These are phyloP conservation scores for Lepidurus packardi DNA, from an alignment of 1,140 invertebrate genomes.

Conservation along the genomic window DNA sequence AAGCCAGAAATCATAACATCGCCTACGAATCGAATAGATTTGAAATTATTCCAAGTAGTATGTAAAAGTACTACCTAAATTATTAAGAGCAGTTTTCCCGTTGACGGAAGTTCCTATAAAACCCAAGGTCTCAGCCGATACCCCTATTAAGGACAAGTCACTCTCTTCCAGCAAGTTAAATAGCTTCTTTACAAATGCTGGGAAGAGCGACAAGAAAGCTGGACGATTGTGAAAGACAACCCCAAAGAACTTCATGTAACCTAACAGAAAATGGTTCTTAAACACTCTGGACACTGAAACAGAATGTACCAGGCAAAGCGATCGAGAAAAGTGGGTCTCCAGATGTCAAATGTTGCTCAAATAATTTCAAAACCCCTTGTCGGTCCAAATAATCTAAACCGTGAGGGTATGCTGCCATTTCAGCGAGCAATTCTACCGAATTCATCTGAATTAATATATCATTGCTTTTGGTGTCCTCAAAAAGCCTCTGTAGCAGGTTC, in stretches of 20 bases:
- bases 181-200: not conserved
- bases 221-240: constrained; percentile 32
- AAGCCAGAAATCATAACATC: constrained; percentile 31
- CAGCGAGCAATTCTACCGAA: constrained; percentile 38
- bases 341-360: constrained; percentile 32
- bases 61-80: not conserved
- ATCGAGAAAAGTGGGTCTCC: constrained; percentile 34
- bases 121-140: constrained; percentile 36
- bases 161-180: constrained; percentile 26
- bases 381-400: constrained; percentile 34
- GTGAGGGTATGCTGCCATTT: constrained; percentile 34
- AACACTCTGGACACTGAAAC: constrained; percentile 34
- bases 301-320: constrained; percentile 36
- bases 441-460: constrained; percentile 36
- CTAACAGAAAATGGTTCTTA: not conserved
- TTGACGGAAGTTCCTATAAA: constrained; percentile 36
- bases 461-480: constrained; percentile 2
- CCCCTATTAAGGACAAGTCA: constrained; percentile 28
- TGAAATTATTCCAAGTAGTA: not conserved
- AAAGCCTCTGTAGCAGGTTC: not conserved
- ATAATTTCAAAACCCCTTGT: constrained; percentile 32
- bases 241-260: constrained; percentile 19
- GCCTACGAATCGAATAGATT: not conserved
- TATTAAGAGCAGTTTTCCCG: constrained; percentile 35
- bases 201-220: constrained; percentile 35